phyloP scores from a whole-genome alignment of 1,140 invertebrate genomes.

The Galendromus occidentalis region DNA sequence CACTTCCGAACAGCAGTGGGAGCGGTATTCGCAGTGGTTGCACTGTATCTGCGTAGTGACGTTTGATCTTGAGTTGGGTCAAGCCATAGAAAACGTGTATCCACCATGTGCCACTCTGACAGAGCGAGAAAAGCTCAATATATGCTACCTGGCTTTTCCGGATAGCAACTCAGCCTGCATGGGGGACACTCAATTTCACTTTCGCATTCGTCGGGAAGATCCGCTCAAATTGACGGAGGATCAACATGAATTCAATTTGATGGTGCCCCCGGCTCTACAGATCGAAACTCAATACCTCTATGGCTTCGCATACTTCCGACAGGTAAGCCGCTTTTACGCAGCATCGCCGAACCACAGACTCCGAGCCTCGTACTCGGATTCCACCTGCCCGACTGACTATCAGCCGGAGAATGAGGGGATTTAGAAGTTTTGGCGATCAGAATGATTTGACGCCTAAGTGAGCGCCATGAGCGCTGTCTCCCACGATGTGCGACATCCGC shows the following conservation, averaged over 20 bases:
- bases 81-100: slow-evolving; percentile 50
- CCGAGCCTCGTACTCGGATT: no score
- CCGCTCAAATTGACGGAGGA: slow-evolving; percentile 26
- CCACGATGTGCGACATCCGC: no score
- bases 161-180: slow-evolving; percentile 90
- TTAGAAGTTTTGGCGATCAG: no score
- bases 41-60: slow-evolving; percentile 92
- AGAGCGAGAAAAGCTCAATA: slow-evolving; percentile 50
- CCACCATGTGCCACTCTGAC: neutral
- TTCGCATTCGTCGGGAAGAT: slow-evolving; percentile 44
- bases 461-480: no score
- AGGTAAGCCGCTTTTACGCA: slow-evolving; percentile 29
- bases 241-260: slow-evolving; percentile 42
- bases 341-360: neutral
- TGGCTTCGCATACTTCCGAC: slow-evolving; percentile 95
- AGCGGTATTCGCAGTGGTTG: slow-evolving; percentile 54
- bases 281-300: slow-evolving; percentile 61
- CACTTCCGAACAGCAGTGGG: neutral
- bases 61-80: slow-evolving; percentile 91
- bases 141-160: slow-evolving; percentile 94
- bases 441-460: no score
- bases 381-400: no score
- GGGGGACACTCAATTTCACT: slow-evolving; percentile 92
- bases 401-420: no score
- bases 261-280: slow-evolving; percentile 37